Evolutionary conservation across 1,140 invertebrate genomes (phyloP).

Genomic region (Tetraneura akinire): DNA sequence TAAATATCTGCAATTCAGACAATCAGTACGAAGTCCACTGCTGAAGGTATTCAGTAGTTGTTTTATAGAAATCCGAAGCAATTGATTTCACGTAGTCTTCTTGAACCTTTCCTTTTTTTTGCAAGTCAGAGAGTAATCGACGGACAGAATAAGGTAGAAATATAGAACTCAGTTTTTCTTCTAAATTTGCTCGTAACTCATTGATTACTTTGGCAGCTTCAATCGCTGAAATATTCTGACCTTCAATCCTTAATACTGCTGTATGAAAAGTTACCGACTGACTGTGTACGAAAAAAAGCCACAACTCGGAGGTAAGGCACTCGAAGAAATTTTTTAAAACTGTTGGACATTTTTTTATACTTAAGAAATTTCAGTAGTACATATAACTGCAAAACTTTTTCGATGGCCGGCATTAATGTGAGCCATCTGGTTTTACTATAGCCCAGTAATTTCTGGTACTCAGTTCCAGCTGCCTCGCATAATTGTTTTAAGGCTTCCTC

Average conservation of each 20-base stretch:
- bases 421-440: slow-evolving; percentile 56
- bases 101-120: slow-evolving; percentile 31
- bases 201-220: slow-evolving; percentile 37
- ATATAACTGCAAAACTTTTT: slow-evolving; percentile 52
- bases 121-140: slow-evolving; percentile 41
- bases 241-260: slow-evolving; percentile 37
- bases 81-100: slow-evolving; percentile 27
- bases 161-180: slow-evolving; percentile 38
- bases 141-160: slow-evolving; percentile 38
- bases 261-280: slow-evolving; percentile 27
- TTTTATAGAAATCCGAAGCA: slow-evolving; percentile 36
- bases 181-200: slow-evolving; percentile 38
- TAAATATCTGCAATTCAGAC: slow-evolving; percentile 39
- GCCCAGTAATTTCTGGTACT: slow-evolving; percentile 55
- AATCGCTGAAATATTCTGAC: slow-evolving; percentile 36
- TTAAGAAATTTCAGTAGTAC: slow-evolving; percentile 52
- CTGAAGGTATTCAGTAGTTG: slow-evolving; percentile 36
- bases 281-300: slow-evolving; percentile 28
- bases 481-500: no score
- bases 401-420: slow-evolving; percentile 53
- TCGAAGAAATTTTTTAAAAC: slow-evolving; percentile 53
- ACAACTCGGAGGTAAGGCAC: slow-evolving; percentile 13
- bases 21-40: slow-evolving; percentile 21
- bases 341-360: slow-evolving; percentile 39
- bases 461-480: slow-evolving; percentile 53